These are phyloP conservation scores for Lycia hirtaria DNA, from an alignment of 2,888 invertebrate species.

Conservation along the genomic window DNA sequence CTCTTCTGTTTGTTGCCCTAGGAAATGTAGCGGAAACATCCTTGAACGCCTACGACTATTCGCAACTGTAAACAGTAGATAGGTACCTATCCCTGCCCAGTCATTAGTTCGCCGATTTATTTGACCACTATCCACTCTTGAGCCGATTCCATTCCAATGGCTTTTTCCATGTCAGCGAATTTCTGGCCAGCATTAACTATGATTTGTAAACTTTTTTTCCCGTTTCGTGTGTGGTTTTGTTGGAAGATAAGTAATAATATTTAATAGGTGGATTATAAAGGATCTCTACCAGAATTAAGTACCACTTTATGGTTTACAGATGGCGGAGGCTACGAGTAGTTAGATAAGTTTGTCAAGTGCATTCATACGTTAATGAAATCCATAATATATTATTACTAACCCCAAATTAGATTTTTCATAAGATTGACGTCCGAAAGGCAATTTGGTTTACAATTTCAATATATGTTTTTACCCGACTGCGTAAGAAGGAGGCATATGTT, in stretches of 20 bases:
- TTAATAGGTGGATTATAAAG: too few relatives aligned
- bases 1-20: conserved; percentile 7
- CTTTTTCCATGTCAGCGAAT: conserved; percentile 69
- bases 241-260: conserved; percentile 40
- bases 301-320: too few relatives aligned
- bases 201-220: conserved; percentile 54
- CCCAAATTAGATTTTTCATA: too few relatives aligned
- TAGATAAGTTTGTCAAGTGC: too few relatives aligned
- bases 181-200: conserved; percentile 62
- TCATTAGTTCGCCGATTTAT: conserved; percentile 60
- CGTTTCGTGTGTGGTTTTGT: conserved; percentile 44
- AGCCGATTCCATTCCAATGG: conserved; percentile 35
- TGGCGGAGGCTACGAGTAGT: too few relatives aligned
- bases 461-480: too few relatives aligned
- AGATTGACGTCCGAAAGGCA: too few relatives aligned
- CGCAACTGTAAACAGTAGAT: conserved; percentile 30
- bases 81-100: conserved; percentile 29
- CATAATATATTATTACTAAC: too few relatives aligned
- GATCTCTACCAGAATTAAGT: too few relatives aligned
- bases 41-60: conserved; percentile 14
- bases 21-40: conserved; percentile 13
- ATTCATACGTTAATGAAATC: too few relatives aligned
- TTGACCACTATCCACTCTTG: conserved; percentile 58
- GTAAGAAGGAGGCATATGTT: too few relatives aligned
- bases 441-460: too few relatives aligned